Evolutionary conservation across 2,797 vertebrate genomes (phyloP).

Genomic region (Chrysocyon brachyurus): DNA sequence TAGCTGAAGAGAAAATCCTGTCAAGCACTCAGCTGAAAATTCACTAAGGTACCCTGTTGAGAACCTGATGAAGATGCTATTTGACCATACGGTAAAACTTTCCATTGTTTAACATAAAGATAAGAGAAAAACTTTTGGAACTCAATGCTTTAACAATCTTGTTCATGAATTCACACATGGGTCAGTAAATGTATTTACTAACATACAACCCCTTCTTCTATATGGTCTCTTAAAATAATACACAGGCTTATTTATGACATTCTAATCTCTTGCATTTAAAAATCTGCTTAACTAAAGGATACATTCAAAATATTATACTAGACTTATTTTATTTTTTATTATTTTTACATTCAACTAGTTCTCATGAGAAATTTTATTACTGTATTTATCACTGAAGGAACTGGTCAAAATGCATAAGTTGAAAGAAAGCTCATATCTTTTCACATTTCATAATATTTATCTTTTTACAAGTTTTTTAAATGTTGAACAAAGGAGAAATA

Average conservation of each 20-base stretch:
- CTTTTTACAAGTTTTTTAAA: neutral
- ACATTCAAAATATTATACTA: conserved; percentile 44
- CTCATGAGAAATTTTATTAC: conserved; percentile 1
- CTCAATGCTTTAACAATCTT: conserved; percentile 93
- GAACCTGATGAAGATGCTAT: conserved; percentile 99
- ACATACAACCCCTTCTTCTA: conserved; percentile 89
- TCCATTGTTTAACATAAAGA: conserved; percentile 95
- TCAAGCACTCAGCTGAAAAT: conserved; percentile 99
- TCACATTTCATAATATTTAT: neutral
- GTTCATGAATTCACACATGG: conserved; percentile 94
- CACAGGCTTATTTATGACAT: conserved; percentile 90
- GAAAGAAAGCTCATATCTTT: conserved; percentile 11
- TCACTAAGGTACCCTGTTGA: conserved; percentile 97
- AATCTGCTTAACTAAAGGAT: conserved; percentile 46
- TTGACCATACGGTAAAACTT: conserved; percentile 97
- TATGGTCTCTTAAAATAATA: conserved; percentile 92
- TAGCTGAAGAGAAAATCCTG: conserved; percentile 97
- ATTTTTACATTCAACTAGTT: neutral
- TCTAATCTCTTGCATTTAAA: conserved; percentile 48
- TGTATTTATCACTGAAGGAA: neutral
- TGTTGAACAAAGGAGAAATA: conserved; percentile 38
- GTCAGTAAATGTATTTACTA: conserved; percentile 93
- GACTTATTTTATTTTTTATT: neutral
- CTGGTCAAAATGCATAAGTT: neutral
- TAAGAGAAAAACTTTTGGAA: conserved; percentile 90